phyloP scores from a whole-genome alignment of 2,797 vertebrate genomes.

The Orientallactaga sibirica region DNA sequence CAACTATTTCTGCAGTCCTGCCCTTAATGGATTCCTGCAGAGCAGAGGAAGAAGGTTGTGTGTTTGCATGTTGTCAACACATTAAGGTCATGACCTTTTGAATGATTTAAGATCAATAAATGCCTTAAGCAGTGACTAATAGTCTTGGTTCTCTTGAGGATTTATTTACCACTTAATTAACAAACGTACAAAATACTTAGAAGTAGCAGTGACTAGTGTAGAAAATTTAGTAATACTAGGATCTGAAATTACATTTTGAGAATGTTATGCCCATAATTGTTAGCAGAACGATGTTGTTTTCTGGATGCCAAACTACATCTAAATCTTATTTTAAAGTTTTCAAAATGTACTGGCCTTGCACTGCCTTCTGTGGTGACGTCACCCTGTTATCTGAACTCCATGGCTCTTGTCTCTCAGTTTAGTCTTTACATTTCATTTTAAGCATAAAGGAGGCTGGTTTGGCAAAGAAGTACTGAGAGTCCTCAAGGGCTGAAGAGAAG shows the following conservation, averaged over 20 bases:
- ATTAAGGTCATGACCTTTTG: constrained; percentile 14
- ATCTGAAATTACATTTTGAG: background rate
- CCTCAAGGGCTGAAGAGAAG: constrained; percentile 29
- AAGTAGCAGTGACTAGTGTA: background rate
- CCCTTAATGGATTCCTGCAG: background rate
- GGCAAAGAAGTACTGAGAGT: constrained; percentile 44
- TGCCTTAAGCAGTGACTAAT: background rate
- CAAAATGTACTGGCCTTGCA: background rate
- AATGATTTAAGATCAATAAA: constrained; percentile 35
- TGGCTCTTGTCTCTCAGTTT: background rate
- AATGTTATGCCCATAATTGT: background rate
- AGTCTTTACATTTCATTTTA: background rate
- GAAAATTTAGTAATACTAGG: constrained; percentile 9
- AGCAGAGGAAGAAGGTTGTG: background rate
- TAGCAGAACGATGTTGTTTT: background rate
- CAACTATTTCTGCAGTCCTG: background rate
- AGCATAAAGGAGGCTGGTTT: background rate
- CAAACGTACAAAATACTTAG: background rate
- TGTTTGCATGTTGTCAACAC: constrained; percentile 39
- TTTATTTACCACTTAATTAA: constrained; percentile 44
- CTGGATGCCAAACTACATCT: background rate
- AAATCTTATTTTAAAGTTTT: background rate
- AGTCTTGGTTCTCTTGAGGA: background rate
- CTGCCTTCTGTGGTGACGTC: background rate
- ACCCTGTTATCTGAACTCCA: background rate